Base-by-base conservation (phyloP, 2,113 vertebrate genomes). In the Phrynosoma platyrhinos region DNA sequence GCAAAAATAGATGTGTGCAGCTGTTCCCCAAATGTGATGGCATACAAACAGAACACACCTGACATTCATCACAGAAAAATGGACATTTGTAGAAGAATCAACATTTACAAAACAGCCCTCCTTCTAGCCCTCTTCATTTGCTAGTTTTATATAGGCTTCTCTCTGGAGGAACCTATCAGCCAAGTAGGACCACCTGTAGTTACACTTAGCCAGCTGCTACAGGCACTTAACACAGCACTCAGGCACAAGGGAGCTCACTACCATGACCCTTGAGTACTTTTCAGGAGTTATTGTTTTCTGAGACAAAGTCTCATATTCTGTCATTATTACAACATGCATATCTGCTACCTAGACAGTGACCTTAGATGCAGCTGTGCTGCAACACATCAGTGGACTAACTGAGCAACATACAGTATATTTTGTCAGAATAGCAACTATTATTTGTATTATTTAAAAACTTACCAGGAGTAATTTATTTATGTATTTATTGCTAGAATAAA, bases 141-240 rank as follows among this genome's bases (percentile, higher is more conserved):
- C 9, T 30, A n/a, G 20, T 71, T 72, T 71, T 84, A 55, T 23
- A 25, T 72, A 55, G 42, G 68, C n/a, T 84, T 74, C 68, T 74
- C 47, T 84, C 68, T 72, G 47, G 68, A 84, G 82, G 82, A 84
- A 72, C 16, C 66, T 23, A 52, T 83, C 82, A 83, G 68, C 68
- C 42, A 53, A 72, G 40, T 30, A 82, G 66, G 27, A 69, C 82
- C 82, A 84, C 82, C 68, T 55, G 82, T 84, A 68, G n/a, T 36
- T 84, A 25, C 47, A 32, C 69, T 69, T 74, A 84, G 69, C 69
- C 82, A 84, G 68, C 68, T 84, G 82, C 82, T 74, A 84, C 69
- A 74, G 9, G 69, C 68, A 84, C 69, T 84, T 84, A 84, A 84
- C 47, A 21, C 82, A 83, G 82, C 68, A 53, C 82, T 83, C n/a